Evolutionary conservation across 2,888 invertebrate species (phyloP).

Genomic region (Chloroclysta siterata): DNA sequence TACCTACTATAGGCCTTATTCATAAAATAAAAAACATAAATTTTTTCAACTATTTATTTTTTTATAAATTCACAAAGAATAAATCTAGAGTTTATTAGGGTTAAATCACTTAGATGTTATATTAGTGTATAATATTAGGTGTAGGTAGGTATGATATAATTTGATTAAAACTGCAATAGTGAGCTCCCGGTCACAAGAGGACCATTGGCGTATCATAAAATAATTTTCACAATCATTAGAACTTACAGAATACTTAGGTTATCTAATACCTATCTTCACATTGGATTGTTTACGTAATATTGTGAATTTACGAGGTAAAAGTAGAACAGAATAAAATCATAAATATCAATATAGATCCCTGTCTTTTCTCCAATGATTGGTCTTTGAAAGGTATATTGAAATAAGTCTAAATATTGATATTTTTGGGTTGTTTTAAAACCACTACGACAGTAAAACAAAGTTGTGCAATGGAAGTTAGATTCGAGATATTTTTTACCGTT

Average conservation of each 20-base stretch:
- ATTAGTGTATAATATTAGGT: constrained; percentile 57
- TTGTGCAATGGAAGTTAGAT: constrained; percentile 54
- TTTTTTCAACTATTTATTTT: constrained; percentile 84
- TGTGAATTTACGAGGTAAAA: constrained; percentile 59
- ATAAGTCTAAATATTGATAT: constrained; percentile 69
- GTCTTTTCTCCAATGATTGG: constrained; percentile 79
- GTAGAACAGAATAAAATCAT: constrained; percentile 55
- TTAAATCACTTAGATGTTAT: constrained; percentile 74
- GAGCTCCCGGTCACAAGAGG: constrained; percentile 54
- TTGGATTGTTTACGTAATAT: constrained; percentile 61
- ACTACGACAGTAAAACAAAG: constrained; percentile 48
- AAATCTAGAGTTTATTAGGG: constrained; percentile 87
- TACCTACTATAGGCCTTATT: too few relatives aligned
- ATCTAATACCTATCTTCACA: constrained; percentile 29
- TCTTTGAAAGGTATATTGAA: constrained; percentile 82
- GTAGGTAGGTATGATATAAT: constrained; percentile 57
- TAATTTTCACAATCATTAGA: constrained; percentile 68
- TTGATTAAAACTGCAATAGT: constrained; percentile 69
- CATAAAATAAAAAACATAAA: constrained; percentile 50
- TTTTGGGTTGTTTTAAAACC: constrained; percentile 60
- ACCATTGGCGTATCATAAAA: constrained; percentile 60
- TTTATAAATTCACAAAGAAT: constrained; percentile 90
- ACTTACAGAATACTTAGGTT: constrained; percentile 47
- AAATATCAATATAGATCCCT: constrained; percentile 76
- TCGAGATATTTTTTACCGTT: constrained; percentile 64